Conservation (phyloP, 2,888 invertebrate species). For the Hetaerina titia region DNA sequence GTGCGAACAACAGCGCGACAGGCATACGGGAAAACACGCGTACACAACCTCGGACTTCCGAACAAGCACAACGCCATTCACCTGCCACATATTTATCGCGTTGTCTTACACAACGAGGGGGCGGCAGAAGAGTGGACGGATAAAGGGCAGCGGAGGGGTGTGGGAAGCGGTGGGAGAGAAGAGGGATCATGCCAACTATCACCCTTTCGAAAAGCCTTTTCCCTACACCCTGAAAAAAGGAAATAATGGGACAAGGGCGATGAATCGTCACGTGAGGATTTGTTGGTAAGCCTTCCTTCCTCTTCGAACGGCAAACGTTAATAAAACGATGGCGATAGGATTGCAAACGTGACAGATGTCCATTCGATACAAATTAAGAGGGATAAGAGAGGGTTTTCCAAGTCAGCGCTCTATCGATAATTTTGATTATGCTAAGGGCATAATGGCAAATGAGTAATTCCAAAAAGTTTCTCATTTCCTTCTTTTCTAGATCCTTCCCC, state of each 20-base stretch:
- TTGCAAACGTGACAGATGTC: conserved; percentile 45
- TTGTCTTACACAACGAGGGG: not conserved
- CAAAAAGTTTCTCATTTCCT: not conserved
- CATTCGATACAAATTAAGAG: conserved; percentile 53
- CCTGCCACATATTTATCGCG: not conserved
- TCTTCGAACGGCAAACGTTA: not conserved
- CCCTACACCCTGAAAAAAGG: not conserved
- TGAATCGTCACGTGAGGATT: not conserved
- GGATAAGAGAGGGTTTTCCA: conserved; percentile 32
- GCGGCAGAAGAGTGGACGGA: not conserved
- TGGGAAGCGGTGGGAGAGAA: not conserved
- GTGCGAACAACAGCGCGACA: not conserved
- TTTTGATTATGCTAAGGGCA: not conserved
- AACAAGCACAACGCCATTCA: not conserved
- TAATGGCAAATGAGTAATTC: not conserved
- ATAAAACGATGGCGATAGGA: conserved; percentile 56
- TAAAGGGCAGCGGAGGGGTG: not conserved
- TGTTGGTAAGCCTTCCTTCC: not conserved
- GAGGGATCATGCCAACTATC: not conserved
- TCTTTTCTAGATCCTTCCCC: not conserved
- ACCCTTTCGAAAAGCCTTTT: not conserved
- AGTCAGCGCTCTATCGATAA: not conserved
- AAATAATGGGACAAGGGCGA: not conserved
- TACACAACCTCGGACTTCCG: not conserved
- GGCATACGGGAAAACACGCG: not conserved